A percentile compares a stretch with the other conserved stretches of the same genome.
These are phyloP conservation scores for Zoroaster sp. DNA, from an alignment of 53 echinoderm and acorn worm species.

Conservation along the genomic window DNA sequence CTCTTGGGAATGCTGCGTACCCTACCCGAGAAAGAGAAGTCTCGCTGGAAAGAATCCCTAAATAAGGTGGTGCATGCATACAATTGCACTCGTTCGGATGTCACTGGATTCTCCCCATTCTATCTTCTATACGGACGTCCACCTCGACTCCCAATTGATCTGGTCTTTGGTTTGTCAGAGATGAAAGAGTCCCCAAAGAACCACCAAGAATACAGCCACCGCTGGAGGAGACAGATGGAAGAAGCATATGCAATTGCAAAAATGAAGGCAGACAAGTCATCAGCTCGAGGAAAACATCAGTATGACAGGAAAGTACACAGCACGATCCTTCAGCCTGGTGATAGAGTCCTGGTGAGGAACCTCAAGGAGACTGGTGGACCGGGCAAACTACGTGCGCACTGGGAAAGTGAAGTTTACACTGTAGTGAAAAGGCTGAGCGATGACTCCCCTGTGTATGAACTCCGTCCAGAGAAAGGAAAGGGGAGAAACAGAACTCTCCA, in stretches of 20 bases:
- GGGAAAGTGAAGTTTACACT: slow-evolving; percentile 7
- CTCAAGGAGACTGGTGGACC: slow-evolving; percentile 2
- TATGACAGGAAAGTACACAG: slow-evolving; percentile 28
- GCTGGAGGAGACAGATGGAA: slow-evolving; percentile 30
- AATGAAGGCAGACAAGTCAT: background rate
- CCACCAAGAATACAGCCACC: background rate
- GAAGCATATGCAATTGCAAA: slow-evolving; percentile 27
- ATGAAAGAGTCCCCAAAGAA: background rate
- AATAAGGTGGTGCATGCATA: slow-evolving; percentile 47
- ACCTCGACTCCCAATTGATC: slow-evolving; percentile 31
- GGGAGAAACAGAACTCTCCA: no score
- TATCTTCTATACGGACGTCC: slow-evolving; percentile 28
- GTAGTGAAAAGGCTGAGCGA: slow-evolving; percentile 25
- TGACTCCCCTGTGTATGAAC: no score
- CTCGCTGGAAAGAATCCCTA: slow-evolving; percentile 36
- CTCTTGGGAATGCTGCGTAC: slow-evolving; percentile 32
- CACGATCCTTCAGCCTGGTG: slow-evolving; percentile 32
- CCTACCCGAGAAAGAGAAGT: slow-evolving; percentile 33
- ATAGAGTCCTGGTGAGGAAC: slow-evolving; percentile 15
- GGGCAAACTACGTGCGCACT: slow-evolving; percentile 28
- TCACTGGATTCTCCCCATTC: slow-evolving; percentile 42
- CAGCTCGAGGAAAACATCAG: slow-evolving; percentile 16
- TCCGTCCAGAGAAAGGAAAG: no score
- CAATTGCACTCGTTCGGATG: slow-evolving; percentile 24
- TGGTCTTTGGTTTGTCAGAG: background rate